Base-by-base conservation (phyloP, 92 coral and sea anemone species). In the Bergia sp. region DNA sequence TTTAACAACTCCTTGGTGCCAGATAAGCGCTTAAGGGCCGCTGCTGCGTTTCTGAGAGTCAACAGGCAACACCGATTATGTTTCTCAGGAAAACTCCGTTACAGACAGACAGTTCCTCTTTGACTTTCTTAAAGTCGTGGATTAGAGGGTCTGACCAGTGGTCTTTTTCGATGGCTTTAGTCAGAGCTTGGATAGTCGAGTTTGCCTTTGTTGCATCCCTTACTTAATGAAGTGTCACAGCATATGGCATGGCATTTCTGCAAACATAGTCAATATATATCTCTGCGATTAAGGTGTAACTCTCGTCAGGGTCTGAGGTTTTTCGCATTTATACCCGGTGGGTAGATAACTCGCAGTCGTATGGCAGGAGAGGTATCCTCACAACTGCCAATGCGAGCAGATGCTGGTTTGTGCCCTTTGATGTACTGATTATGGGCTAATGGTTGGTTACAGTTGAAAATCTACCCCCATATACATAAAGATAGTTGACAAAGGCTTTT, bases 1-100 rank as follows among this genome's bases (percentile, higher is more conserved):
- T 86, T 93, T 93, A 16, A 93, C 96, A 18, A 91, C 90, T 41
- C 92, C 94, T 57, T 94, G 93, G 45, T 94, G 92, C 18, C 92
- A 93, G 7, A 86, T 82, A 40, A 89, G 93, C 41, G 94, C 93
- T 36, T 29, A 29, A 91, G 73, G 10, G 87, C 90, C 58, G 90
- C 92, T 16, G 83, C 91, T 87, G 64, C 45, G 2, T 66, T 42
- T 69, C 85, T 76, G 64, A 85, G 92, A 8, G 72, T 29, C 29
- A 37, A 37, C 64, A 65, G 16, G 93, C 92, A 23, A 92, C 45
- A 43, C 87, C 87, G 72, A 92, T 84, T 39, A 85, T 79, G 49
- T 15, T 87, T 79, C 92, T 38, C 47, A 47, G 82, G 37, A 73
- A 40, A 79, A 49, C 55, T 29, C 87, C 89, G 73, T 37, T 67